Evolutionary conservation across 2,113 vertebrate genomes (phyloP), one percentile per base, ranked within the genome.

Genomic region (Phasianus colchicus): DNA sequence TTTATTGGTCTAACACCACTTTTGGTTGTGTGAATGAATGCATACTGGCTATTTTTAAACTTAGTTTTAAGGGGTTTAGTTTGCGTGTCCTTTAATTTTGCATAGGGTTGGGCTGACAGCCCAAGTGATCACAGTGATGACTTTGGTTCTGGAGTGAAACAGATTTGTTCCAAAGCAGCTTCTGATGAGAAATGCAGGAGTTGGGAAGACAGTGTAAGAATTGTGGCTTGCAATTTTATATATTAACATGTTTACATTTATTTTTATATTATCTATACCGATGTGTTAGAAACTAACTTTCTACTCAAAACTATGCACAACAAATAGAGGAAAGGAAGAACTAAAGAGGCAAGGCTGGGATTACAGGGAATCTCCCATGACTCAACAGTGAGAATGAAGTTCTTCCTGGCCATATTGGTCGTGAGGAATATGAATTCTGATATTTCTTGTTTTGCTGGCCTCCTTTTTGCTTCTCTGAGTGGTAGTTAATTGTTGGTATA

Each of bases 61-160:
- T 61, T 66, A 45, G 18, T 79, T 78, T 89, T 76, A 60, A 77
- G 32, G 15, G 42, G 4, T 66, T 80, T 90, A 42, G 24, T 79
- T 79, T 93, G 58, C 54, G 43, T 58, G 73, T 65, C 30, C 54
- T 48, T 86, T 89, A 71, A 81, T 92, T 92, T 89, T 80, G 60
- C 45, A 69, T 55, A 43, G 60, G 76, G 21, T 67, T 34, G 32
- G 47, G 67, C 74, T 90, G 77, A n/a, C 32, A 73, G 81, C 67
- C 54, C 70, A 69, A 57, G 43, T 0, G 3, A 63, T 79, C 81
- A 54, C 15, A 60, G 32, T 22, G 85, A 55, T 70, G 2, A 38
- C 70, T 82, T 85, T 42, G 32, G 25, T 71, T 90, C 5, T 10
- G 43, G 22, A 9, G 21, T 54, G 32, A 14, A 63, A 48, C 42